Percentiles rank a stretch among this genome's conserved stretches.
These are phyloP conservation scores for Ameiurus melas DNA, from an alignment of 2,113 vertebrate species.

Conservation along the genomic window DNA sequence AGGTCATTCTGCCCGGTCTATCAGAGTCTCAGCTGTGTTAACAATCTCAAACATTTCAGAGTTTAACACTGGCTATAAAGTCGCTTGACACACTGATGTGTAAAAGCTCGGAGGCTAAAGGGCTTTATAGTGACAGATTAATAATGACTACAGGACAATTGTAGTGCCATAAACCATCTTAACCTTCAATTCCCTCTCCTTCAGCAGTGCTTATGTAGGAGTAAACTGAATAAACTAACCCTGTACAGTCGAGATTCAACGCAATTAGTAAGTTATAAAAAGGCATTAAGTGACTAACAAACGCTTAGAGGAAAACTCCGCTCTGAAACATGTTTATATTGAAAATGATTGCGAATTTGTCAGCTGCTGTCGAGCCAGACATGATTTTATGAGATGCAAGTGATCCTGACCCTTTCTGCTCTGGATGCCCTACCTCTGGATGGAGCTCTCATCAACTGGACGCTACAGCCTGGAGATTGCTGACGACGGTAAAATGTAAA, in stretches of 20 bases:
- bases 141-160: slow-evolving; percentile 3
- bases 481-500: too few species aligned
- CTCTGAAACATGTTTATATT: background rate
- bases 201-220: background rate
- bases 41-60: slow-evolving; percentile 57
- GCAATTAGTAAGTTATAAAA: background rate
- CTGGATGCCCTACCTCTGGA: too few species aligned
- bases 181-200: slow-evolving; percentile 12
- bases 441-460: too few species aligned
- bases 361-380: background rate
- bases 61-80: slow-evolving; percentile 63
- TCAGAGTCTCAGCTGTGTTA: slow-evolving; percentile 55
- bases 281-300: background rate
- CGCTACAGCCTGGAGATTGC: too few species aligned
- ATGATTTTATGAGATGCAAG: too few species aligned
- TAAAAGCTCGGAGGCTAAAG: slow-evolving; percentile 20
- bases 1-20: slow-evolving; percentile 26
- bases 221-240: background rate
- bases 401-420: too few species aligned
- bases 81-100: slow-evolving; percentile 51
- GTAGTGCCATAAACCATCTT: background rate
- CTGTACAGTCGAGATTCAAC: background rate
- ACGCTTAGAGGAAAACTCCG: background rate
- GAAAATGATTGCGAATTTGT: background rate
- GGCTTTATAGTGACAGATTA: slow-evolving; percentile 16